Evolutionary conservation across 2,797 vertebrate genomes (phyloP).

Genomic region (Esox lucius): DNA sequence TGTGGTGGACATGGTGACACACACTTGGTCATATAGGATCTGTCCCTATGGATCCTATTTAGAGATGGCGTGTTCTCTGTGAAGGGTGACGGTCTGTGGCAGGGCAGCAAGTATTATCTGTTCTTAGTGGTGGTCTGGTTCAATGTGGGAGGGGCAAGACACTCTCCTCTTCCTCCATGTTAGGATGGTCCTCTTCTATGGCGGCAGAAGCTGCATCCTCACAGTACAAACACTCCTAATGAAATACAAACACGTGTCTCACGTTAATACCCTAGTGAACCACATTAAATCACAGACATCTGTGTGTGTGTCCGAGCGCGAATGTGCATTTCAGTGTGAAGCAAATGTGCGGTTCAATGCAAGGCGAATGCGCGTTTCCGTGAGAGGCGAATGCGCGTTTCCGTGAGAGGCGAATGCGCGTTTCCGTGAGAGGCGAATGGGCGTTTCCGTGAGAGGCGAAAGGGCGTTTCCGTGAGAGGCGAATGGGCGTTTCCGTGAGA

Average conservation of each 20-base stretch:
- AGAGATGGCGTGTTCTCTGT: conserved; percentile 22
- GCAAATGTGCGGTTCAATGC: too few species aligned
- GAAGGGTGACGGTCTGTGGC: conserved; percentile 6
- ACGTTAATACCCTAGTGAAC: background rate
- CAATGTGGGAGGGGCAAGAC: conserved; percentile 27
- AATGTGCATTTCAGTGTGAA: background rate
- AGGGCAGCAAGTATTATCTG: background rate
- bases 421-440: too few species aligned
- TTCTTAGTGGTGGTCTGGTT: conserved; percentile 35
- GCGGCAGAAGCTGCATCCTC: conserved; percentile 62
- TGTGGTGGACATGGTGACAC: too few species aligned
- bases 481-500: too few species aligned
- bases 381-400: too few species aligned
- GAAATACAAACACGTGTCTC: conserved; percentile 37
- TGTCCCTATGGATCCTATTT: conserved; percentile 8
- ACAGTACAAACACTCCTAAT: conserved; percentile 77
- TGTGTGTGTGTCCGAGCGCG: background rate
- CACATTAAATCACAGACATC: background rate
- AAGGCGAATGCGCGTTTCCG: background rate
- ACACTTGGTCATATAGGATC: background rate
- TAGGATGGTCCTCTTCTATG: conserved; percentile 74
- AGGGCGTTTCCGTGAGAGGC: too few species aligned
- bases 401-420: too few species aligned
- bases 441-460: too few species aligned
- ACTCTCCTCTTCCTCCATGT: conserved; percentile 67